These are phyloP conservation scores for Pararge aegeria DNA, from an alignment of 1,140 invertebrate genomes.

Conservation along the genomic window DNA sequence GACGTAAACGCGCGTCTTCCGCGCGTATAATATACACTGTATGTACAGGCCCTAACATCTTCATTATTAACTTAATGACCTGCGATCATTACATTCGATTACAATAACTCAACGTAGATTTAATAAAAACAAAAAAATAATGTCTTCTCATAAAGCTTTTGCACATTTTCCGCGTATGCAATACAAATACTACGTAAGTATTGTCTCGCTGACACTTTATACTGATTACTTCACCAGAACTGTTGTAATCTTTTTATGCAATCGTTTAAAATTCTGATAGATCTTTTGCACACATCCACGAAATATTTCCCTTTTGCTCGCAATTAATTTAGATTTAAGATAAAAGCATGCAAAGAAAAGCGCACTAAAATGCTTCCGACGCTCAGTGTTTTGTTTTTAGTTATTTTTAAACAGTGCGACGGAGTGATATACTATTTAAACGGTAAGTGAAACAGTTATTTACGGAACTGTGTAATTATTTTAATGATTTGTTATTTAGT, in stretches of 20 bases:
- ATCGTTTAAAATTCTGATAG: too few species aligned
- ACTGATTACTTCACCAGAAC: too few species aligned
- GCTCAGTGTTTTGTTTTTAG: background rate
- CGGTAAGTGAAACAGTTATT: conserved; percentile 8
- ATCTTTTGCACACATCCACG: too few species aligned
- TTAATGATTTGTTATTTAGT: conserved; percentile 1
- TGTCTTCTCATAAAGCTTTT: background rate
- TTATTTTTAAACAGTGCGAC: background rate
- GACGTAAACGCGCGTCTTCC: too few species aligned
- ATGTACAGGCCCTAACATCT: too few species aligned
- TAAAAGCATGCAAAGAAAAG: background rate
- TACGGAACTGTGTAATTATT: background rate
- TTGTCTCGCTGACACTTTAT: background rate
- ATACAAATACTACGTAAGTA: background rate
- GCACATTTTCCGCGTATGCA: background rate
- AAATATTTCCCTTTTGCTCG: too few species aligned
- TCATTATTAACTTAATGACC: too few species aligned
- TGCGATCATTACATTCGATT: too few species aligned
- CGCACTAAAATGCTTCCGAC: background rate
- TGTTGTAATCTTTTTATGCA: too few species aligned
- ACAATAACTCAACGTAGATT: too few species aligned
- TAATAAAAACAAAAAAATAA: background rate
- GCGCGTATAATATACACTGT: too few species aligned
- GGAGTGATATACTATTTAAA: conserved; percentile 27
- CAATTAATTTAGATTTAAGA: too few species aligned